Base-by-base conservation (phyloP, 2,888 invertebrate genomes). In the Buathra laborator region DNA sequence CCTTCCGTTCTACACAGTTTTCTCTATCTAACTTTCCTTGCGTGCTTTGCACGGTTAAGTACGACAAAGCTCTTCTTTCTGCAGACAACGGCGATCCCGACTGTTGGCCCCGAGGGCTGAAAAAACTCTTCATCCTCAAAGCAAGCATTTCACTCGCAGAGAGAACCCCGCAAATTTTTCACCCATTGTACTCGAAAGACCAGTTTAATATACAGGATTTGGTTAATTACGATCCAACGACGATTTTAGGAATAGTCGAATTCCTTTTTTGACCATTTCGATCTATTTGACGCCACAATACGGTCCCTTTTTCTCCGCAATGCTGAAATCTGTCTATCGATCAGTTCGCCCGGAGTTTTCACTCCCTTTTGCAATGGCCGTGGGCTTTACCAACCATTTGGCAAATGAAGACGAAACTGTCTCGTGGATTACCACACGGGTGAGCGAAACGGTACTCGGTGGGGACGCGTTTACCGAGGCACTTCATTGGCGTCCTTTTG, bases 331-430 rank as follows among this genome's bases (percentile, higher is more conserved):
- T 19, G 66, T 59, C 67, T 66, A 51, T 10, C 67, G 16, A 48
- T 19, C 48, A 48, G 64, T 12, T 74, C 59, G 64, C 43, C 68
- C 16, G 32, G 76, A 19, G 59, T 44, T 82, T 67, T 81, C 56
- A 59, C 3, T 12, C 86, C 83, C 84, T 82, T 88, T 87, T 83
- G 81, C 72, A 85, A 86, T 56, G 84, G 84, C 70, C 84, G 87
- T 87, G 83, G 89, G 89, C 89, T 91, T 91, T 90, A 89, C 89
- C 91, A 88, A 86, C 90, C 89, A 90, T 91, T 91, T 90, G 89
- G 88, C 88, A 90, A 91, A 91, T 89, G 90, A 91, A 90, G 91
- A 91, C 88, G 90, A 88, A 90, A 90, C 89, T 89, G 86, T 89
- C 87, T 87, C 87, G 85, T 88, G 88, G 89, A 91, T 91, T 90